Base-by-base conservation (phyloP, 2,113 vertebrate genomes). In the Corythaixoides concolor region DNA sequence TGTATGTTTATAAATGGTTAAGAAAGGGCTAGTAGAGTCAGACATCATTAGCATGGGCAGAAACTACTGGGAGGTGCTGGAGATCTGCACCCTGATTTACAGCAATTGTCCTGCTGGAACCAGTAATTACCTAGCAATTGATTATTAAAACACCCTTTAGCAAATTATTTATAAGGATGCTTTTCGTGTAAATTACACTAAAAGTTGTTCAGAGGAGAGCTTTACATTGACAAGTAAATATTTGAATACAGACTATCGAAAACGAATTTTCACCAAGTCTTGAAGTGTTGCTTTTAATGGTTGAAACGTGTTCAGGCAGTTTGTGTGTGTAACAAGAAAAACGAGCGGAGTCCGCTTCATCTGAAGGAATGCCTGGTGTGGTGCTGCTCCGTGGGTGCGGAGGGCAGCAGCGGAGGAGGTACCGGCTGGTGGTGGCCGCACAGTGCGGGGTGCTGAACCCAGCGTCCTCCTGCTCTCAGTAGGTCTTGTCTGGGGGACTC, bases 91-190 rank as follows among this genome's bases (percentile, higher is more conserved):
- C 10, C 13, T 87, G 68, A 90, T 96, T 92, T 93, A 87, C 50
- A 75, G 45, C 80, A 90, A 58, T 94, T 93, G 86, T 95, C 90
- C 84, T 94, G 73, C 67, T 89, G 89, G 88, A 95, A 90, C 76
- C 60, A 93, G 73, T 95, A 94, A 95, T 94, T 95, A 85, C 73
- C 69, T 76, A 75, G 62, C 33, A 90, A 82, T n/a, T 87, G 52
- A 85, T 95, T 94, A 87, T 92, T 88, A 93, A 93, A 96, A 85
- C 32, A 73, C 28, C 39, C 58, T 92, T 89, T 90, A 70, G 73
- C n/a, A 39, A 95, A 88, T 90, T 88, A 94, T 92, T 90, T 90
- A 84, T 91, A 80, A 85, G 50, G 37, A 64, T 59, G 21, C 23
- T 93, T 89, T 89, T 69, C 58, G 73, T 35, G 37, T 85, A 85